Base-by-base conservation (phyloP, 2,113 vertebrate species). In the Rhinoptilus africanus region DNA sequence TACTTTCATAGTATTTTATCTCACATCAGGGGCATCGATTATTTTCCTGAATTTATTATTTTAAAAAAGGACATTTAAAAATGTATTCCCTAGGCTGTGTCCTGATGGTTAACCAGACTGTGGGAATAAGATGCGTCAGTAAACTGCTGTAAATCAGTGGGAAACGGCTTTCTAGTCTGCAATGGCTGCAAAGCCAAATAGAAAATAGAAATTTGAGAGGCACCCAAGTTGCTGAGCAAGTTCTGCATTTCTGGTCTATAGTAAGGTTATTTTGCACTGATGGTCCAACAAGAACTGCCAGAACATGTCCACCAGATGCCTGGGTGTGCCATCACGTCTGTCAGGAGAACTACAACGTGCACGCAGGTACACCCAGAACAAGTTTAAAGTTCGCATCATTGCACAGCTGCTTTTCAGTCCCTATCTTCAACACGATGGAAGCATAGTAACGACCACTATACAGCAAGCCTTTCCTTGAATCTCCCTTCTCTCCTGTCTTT, bases 401-500 rank as follows among this genome's bases (percentile, higher is more conserved):
- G 51, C 86, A 72, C 81, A 66, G 85, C 47, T 2, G 8, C 66
- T 76, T 87, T 64, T 17, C 68, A 39, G 28, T 50, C 68, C 48
- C 66, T 67, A 3, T 48, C 37, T 68, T 72, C 63, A 56, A 24
- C 32, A 6, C 34, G 11, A 43, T 12, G 45, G 71, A 86, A 92
- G 59, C 21, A 10, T 4, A 19, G 45, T 4, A 28, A 39, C 17
- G 4, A 16, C 37, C 35, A 6, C 24, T 0, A 0, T 8, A 53
- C 51, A 87, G 93, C 79, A 74, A 76, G 48, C 27, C 14, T 69
- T 45, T 82, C 37, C 53, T 73, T 5, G 64, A 60, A 77, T 48
- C 16, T 95, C 86, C 34, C 50, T 75, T 76, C n/a, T 81, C 73
- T 39, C 41, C 43, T 35, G 77, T 26, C 51, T 77, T 63, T 32